Base-by-base conservation (phyloP, 2,888 invertebrate genomes). In the Exephanes ischioxanthus region DNA sequence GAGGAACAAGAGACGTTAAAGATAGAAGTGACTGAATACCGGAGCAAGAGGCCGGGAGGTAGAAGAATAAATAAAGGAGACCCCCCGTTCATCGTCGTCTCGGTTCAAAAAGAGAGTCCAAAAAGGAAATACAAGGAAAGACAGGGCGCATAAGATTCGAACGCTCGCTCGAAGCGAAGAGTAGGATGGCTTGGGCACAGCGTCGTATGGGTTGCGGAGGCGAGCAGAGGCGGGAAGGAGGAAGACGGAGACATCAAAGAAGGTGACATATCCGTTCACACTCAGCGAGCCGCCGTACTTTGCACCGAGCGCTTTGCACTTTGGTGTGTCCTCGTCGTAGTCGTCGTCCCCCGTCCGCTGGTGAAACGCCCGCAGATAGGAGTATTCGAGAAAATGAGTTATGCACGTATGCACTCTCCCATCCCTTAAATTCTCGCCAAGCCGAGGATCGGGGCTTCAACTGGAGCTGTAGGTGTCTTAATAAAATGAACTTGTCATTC, bases 211-310 rank as follows among this genome's bases (percentile, higher is more conserved):
- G 84, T 77, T 73, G 85, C 85, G 78, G 71, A 83, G 82, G 79
- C 79, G 86, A 88, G 78, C 86, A 78, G 71, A 83, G 81, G 85
- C 84, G 78, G 81, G 84, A 71, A 81, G 80, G 76, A 85, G 84
- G 80, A 85, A 83, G 86, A 87, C 86, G 88, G 90, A 89, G 90
- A 93, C 91, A 93, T 93, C 93, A 93, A 93, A 93, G 93, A 90
- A 91, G 84, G 91, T 92, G 92, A 92, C 93, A 92, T 92, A 93
- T 93, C 93, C 93, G 93, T 93, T 93, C 92, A 91, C 93, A 92
- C 93, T 93, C 90, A 89, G 84, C 90, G 72, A 53, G 87, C 80
- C 68, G 73, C 76, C 82, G 37, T 85, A 55, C 73, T 85, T 22
- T 77, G 72, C 63, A 61, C 53, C 72, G 72, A 63, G 80, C 76